Percentiles rank a stretch among this genome's conserved stretches.
These are phyloP conservation scores for Mesorhabditis spiculigera DNA, from an alignment of 2,888 invertebrate genomes.

Conservation along the genomic window DNA sequence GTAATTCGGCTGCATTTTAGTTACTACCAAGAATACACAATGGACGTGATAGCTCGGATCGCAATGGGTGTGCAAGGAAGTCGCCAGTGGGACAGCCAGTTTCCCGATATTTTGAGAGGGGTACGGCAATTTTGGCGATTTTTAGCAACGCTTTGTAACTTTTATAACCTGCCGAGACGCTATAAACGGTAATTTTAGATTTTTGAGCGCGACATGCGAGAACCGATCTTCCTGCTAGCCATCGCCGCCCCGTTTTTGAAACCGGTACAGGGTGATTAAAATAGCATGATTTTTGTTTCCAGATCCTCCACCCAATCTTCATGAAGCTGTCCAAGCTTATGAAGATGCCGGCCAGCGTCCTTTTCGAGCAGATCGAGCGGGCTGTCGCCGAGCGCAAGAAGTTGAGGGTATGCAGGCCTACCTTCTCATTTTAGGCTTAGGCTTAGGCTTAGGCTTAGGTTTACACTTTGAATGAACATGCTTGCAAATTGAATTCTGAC, in stretches of 20 bases:
- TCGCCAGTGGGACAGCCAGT: not conserved
- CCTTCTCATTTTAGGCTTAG: too few species aligned
- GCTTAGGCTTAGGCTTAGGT: too few species aligned
- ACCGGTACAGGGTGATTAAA: not conserved
- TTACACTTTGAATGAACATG: too few species aligned
- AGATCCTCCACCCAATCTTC: not conserved
- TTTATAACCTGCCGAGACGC: constrained; percentile 4
- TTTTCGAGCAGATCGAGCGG: not conserved
- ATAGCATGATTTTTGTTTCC: not conserved
- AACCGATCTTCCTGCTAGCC: not conserved
- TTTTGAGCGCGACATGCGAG: not conserved
- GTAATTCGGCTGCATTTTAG: not conserved
- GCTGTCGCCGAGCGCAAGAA: not conserved
- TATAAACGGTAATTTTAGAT: not conserved
- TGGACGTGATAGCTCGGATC: constrained; percentile 2
- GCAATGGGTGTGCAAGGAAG: not conserved
- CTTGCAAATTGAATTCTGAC: too few species aligned
- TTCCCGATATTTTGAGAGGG: not conserved
- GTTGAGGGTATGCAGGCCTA: not conserved
- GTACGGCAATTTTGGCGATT: not conserved
- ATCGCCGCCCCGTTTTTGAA: not conserved
- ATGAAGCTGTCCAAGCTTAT: not conserved
- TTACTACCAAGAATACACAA: constrained; percentile 5
- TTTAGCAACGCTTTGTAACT: too few species aligned
- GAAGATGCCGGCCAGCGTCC: not conserved